Evolutionary conservation across 2,113 vertebrate species (phyloP), one percentile per base, ranked within the genome.

Genomic region (Corvus moneduloides): DNA sequence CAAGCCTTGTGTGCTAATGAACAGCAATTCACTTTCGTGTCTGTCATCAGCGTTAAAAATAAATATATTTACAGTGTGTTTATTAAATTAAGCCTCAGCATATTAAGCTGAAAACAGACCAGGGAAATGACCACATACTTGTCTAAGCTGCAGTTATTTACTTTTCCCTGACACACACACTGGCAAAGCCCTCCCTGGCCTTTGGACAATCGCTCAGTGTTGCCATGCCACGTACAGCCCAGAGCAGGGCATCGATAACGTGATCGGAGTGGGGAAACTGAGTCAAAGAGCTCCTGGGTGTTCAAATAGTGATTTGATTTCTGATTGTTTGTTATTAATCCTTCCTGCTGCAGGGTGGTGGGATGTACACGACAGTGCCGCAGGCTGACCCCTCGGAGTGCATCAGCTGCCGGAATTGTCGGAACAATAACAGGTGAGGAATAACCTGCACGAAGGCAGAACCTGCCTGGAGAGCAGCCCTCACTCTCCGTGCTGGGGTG

Each of bases 391-490:
- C 98, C 1, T 79, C 98, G 5, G 99, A 99, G 52, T 99, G 99
- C 58, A 92, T 98, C 94, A 99, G 90, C 96, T 99, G 99, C 97
- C 98, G 99, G 66, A 99, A 99, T 30, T 99, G 99, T 73, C 98
- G 99, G 77, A 99, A 99, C 98, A 99, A 99, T 61, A 99, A 99
- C 97, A 99, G 99, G 99, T 99, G 94, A 90, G 89, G 75, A 17
- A 24, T 2, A 11, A 26, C 19, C 23, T 9, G 12, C 9, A 1
- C 1, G 0, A 11, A 20, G 58, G 51, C 54, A 19, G 39, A 35
- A 12, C 10, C 39, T 33, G 14, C 5, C 1, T 3, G 0, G 11
- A 7, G 4, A 17, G 13, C 16, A 37, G 22, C 39, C 30, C 55
- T 33, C 0, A 1, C 58, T 54, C 55, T 9, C 6, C 0, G 21